These are phyloP conservation scores for Agrenia bidenticulata DNA, from an alignment of 2,888 invertebrate genomes.

Conservation along the genomic window DNA sequence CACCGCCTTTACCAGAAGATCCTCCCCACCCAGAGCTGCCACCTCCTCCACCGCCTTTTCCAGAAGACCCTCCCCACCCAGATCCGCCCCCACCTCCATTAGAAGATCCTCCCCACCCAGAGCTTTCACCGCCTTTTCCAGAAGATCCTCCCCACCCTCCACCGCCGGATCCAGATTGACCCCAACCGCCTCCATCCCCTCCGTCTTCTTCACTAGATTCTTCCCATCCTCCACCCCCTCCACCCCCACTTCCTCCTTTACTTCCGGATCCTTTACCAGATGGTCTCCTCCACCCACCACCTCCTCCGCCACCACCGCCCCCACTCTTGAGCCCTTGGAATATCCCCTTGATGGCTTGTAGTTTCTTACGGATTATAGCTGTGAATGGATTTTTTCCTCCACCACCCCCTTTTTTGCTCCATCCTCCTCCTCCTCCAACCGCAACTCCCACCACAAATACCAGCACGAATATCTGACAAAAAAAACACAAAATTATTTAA, in stretches of 20 bases:
- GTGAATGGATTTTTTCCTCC: slow-evolving; percentile 20
- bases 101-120: not conserved
- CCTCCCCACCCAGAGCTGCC: too few relatives aligned
- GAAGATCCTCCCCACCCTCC: not conserved
- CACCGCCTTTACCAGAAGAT: not conserved
- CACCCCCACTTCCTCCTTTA: slow-evolving; percentile 9
- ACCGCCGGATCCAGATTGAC: not conserved
- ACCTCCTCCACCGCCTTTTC: slow-evolving; percentile 12
- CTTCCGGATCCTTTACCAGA: slow-evolving; percentile 19
- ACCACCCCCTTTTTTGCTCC: slow-evolving; percentile 13
- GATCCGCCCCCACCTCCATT: slow-evolving; percentile 1
- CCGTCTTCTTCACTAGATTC: slow-evolving; percentile 6
- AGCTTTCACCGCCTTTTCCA: not conserved
- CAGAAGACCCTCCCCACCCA: too few relatives aligned
- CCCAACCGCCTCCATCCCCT: slow-evolving; percentile 11
- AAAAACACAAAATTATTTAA: not conserved
- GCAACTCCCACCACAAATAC: slow-evolving; percentile 14
- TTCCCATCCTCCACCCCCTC: slow-evolving; percentile 13
- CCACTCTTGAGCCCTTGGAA: slow-evolving; percentile 15
- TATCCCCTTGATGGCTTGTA: slow-evolving; percentile 15
- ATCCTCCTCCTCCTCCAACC: slow-evolving; percentile 17
- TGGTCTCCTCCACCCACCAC: slow-evolving; percentile 19
- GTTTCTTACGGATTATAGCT: slow-evolving; percentile 12
- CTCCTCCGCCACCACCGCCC: slow-evolving; percentile 14
- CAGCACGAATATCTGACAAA: not conserved